Evolutionary conservation across 2,113 vertebrate genomes (phyloP).

Genomic region (Seriola rivoliana): DNA sequence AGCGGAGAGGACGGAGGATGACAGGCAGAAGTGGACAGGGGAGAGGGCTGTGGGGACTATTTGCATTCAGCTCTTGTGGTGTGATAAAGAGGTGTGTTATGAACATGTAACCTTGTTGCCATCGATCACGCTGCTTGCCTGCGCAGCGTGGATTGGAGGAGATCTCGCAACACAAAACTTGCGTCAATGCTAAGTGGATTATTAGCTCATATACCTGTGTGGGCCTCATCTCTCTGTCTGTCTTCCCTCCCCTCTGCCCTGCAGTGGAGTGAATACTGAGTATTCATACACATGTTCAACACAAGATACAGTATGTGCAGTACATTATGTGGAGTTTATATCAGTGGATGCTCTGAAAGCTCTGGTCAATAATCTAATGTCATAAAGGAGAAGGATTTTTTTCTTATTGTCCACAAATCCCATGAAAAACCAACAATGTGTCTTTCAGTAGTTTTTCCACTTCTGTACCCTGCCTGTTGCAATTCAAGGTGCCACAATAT

Average conservation of each 20-base stretch:
- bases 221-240: background rate
- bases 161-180: conserved; percentile 36
- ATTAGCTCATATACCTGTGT: conserved; percentile 14
- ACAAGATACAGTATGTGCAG: too few relatives aligned
- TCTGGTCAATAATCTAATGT: background rate
- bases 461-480: too few relatives aligned
- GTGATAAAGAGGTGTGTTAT: conserved; percentile 55
- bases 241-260: background rate
- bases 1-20: conserved; percentile 3
- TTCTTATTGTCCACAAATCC: too few relatives aligned
- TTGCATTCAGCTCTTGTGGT: conserved; percentile 51
- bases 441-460: too few relatives aligned
- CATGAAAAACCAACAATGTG: too few relatives aligned
- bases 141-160: conserved; percentile 47
- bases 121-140: conserved; percentile 48
- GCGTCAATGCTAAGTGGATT: conserved; percentile 65
- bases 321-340: background rate
- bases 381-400: too few relatives aligned
- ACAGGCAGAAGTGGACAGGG: conserved; percentile 14
- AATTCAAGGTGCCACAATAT: too few relatives aligned
- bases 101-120: conserved; percentile 60
- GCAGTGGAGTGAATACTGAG: background rate
- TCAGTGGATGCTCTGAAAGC: background rate
- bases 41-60: conserved; percentile 29
- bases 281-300: background rate